A percentile compares a stretch with the other conserved stretches of the same genome.
Evolutionary conservation across 1,140 invertebrate species (phyloP).

Genomic region (Melanaphis sacchari): DNA sequence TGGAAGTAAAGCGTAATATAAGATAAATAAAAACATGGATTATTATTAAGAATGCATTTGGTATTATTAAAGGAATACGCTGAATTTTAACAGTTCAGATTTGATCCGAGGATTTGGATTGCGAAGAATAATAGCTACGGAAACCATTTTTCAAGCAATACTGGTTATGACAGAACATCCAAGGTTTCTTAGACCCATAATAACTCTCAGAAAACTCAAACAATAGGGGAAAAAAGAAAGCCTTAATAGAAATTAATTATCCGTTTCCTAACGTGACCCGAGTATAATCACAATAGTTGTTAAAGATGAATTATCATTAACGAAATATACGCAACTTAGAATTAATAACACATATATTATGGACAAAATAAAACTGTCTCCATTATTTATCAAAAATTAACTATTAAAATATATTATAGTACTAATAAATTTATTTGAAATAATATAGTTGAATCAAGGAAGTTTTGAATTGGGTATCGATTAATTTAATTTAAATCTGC

Average conservation of each 20-base stretch:
- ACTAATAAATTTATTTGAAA: background rate
- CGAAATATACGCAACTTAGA: background rate
- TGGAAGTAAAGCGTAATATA: too few relatives aligned
- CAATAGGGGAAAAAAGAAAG: background rate
- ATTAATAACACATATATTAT: background rate
- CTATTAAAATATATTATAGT: background rate
- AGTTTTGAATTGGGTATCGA: background rate
- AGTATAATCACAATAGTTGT: slow-evolving; percentile 6
- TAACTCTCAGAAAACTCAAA: background rate
- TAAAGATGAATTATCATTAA: slow-evolving; percentile 1
- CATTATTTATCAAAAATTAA: background rate
- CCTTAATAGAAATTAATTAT: slow-evolving; percentile 33
- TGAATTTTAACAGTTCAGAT: slow-evolving; percentile 12
- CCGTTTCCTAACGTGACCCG: background rate
- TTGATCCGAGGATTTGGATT: background rate
- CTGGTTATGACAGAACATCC: slow-evolving; percentile 20
- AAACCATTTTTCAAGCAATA: slow-evolving; percentile 10
- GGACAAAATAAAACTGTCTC: background rate
- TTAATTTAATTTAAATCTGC: background rate
- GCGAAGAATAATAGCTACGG: background rate
- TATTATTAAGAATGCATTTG: background rate
- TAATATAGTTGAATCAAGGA: background rate
- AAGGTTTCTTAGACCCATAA: slow-evolving; percentile 6
- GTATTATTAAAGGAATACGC: background rate
- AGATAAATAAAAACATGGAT: background rate